Base-by-base conservation (phyloP, 1,140 invertebrate genomes). In the Drosophila kohkoa region DNA sequence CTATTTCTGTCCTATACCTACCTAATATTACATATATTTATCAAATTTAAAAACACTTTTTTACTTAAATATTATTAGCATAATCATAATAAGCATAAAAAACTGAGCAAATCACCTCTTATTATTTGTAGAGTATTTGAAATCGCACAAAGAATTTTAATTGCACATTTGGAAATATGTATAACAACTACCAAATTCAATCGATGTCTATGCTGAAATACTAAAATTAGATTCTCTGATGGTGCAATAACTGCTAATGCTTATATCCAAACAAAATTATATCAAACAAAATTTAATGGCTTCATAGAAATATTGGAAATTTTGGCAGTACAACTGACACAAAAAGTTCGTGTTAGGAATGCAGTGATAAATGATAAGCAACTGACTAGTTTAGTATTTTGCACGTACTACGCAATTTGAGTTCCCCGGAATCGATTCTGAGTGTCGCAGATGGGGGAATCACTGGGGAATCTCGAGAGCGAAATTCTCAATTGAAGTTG, bases 401-500 rank as follows among this genome's bases (percentile, higher is more conserved):
- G n/a, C 51, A 51, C 48, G 48, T 28, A 51, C 20, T 35, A 30
- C 13, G 3, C 45, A 59, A 15, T 60, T 46, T 13, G 6, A 32
- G 45, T 6, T 35, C 15, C 58, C 30, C 43, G 48, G 48, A 69
- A 67, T 71, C 60, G 52, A 55, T 62, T 51, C 43, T n/a, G 15
- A 43, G n/a, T 32, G 30, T 25, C 38, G 55, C 35, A 20, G 20
- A 58, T 45, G 59, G 52, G 35, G 55, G 13, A 32, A 15, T 32
- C 64, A 70, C 74, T 81, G 58, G 72, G 72, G 69, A 79, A 80
- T 73, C 70, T 66, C 35, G 32, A 64, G 51, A 28, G 58, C 45
- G 49, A 57, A 77, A 15, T 70, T 60, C 75, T 65, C 70, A 82
- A 77, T 87, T 87, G 81, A 82, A 75, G 66, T 75, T 87, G 49